phyloP scores from a whole-genome alignment of 2,797 vertebrate species.

The Acanthurus lineatus region DNA sequence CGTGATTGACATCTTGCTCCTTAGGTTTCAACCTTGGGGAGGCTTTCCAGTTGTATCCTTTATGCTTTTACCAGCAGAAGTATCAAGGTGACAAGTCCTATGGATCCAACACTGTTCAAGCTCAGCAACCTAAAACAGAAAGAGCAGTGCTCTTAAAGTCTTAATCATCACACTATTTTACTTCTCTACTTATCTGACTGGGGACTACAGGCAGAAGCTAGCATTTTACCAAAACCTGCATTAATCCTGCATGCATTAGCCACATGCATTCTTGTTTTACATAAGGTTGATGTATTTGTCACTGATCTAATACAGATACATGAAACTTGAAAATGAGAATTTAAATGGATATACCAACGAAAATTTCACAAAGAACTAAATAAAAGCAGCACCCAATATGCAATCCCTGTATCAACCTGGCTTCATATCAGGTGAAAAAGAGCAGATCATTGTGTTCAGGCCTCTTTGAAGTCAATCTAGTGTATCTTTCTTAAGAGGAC shows the following conservation, averaged over 20 bases:
- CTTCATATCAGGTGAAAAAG: not conserved
- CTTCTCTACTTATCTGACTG: no score
- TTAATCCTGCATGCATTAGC: no score
- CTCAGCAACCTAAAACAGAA: conserved; percentile 47
- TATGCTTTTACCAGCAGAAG: conserved; percentile 5
- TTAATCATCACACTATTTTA: no score
- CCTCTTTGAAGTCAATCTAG: not conserved
- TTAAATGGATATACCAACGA: not conserved
- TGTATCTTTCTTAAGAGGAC: not conserved
- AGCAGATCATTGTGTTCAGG: not conserved
- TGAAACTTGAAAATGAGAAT: not conserved
- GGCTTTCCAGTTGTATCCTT: conserved; percentile 41
- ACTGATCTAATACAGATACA: no score
- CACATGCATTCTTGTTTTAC: no score
- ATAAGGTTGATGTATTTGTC: no score
- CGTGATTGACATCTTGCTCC: conserved; percentile 92
- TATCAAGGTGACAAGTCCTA: conserved; percentile 15
- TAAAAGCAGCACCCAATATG: not conserved
- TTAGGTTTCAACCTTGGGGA: conserved; percentile 59
- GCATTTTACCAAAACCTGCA: no score
- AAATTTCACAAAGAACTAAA: not conserved
- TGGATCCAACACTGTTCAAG: conserved; percentile 12
- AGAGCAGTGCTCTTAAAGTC: not conserved
- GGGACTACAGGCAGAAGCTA: no score
- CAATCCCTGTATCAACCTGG: not conserved